A percentile compares a stretch with the other conserved stretches of the same genome.
phyloP scores from a whole-genome alignment of 2,888 invertebrate species.

The Drosophila prolongata region DNA sequence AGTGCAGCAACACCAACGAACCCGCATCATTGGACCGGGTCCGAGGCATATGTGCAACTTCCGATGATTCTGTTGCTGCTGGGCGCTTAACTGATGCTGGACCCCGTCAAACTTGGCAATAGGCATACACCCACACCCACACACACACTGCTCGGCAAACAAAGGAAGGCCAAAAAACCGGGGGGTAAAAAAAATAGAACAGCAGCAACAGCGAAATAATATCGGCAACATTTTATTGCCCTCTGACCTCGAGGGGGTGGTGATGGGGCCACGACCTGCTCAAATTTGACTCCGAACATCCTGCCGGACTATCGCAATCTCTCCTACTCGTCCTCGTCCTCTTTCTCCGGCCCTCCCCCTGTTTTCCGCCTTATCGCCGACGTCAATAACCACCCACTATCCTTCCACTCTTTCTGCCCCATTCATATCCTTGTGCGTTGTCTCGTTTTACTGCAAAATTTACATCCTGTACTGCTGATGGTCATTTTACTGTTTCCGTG shows the following conservation, averaged over 20 bases:
- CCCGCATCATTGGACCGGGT: slow-evolving; percentile 16
- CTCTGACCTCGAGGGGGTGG: slow-evolving; percentile 64
- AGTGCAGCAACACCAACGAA: slow-evolving; percentile 52
- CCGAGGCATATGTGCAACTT: slow-evolving; percentile 78
- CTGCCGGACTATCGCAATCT: slow-evolving; percentile 59
- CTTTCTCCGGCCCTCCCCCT: background rate
- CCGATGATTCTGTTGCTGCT: slow-evolving; percentile 46
- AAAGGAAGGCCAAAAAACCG: slow-evolving; percentile 5
- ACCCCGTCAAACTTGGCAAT: slow-evolving; percentile 78
- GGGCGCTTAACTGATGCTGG: slow-evolving; percentile 78
- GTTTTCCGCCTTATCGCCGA: slow-evolving; percentile 71
- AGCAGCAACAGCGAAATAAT: slow-evolving; percentile 71
- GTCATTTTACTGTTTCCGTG: slow-evolving; percentile 81
- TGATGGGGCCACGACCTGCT: slow-evolving; percentile 57
- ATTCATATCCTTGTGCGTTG: slow-evolving; percentile 59
- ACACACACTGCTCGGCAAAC: slow-evolving; percentile 3
- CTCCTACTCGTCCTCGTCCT: slow-evolving; percentile 23
- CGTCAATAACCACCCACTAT: slow-evolving; percentile 66
- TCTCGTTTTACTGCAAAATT: slow-evolving; percentile 78
- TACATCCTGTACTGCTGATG: slow-evolving; percentile 82
- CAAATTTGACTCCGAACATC: slow-evolving; percentile 69
- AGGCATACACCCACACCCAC: slow-evolving; percentile 53
- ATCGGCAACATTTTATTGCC: slow-evolving; percentile 82
- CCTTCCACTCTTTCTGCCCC: slow-evolving; percentile 3
- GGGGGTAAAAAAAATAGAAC: slow-evolving; percentile 54